Evolutionary conservation across 2,113 vertebrate species (phyloP), one percentile per base, ranked within the genome.

Genomic region (Percopsis transmontana): DNA sequence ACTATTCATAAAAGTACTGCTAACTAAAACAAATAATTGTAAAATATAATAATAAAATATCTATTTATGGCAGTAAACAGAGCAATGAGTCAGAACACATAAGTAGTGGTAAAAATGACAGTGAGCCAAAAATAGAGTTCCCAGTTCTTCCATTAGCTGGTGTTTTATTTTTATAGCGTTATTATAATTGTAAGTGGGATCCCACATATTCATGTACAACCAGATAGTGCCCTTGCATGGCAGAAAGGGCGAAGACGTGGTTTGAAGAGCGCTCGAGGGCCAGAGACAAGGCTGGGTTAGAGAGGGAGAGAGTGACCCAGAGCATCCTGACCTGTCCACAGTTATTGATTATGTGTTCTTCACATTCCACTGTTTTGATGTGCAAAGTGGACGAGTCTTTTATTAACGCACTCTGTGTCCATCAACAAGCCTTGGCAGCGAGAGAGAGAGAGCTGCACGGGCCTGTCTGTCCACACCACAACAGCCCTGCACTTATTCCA

Each of bases 391-490:
- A 90, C 81, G 84, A 72, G 84, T 89, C 81, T 89, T 92, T 92
- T 89, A 92, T 92, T 92, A 91, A 87, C 87, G 87, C 87, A 89
- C 88, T 90, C 85, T 89, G 76, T 86, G 89, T 90, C 90, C 89
- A 88, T 90, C 91, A 91, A 87, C 86, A 89, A 81, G 76, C 68
- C 69, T 56, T 64, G 57, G 80, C 47, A 54, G 61, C 69, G 65
- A 73, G 76, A 74, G 69, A 55, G 62, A 76, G 76, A 58, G 56
- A 20, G 78, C 86, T 16, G 66, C 58, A 58, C 61, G 63, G 12
- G 70, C 65, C 76, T 41, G 71, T 84, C 87, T 84, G 76, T 83
- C 86, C 81, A 47, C 42, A 45, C 79, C 72, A 23, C 74, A 59
- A 79, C 83, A 72, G 79, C 72, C 47, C 77, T 77, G 85, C 89